phyloP scores from a whole-genome alignment of 2,888 invertebrate species.

The Molorchus minor region DNA sequence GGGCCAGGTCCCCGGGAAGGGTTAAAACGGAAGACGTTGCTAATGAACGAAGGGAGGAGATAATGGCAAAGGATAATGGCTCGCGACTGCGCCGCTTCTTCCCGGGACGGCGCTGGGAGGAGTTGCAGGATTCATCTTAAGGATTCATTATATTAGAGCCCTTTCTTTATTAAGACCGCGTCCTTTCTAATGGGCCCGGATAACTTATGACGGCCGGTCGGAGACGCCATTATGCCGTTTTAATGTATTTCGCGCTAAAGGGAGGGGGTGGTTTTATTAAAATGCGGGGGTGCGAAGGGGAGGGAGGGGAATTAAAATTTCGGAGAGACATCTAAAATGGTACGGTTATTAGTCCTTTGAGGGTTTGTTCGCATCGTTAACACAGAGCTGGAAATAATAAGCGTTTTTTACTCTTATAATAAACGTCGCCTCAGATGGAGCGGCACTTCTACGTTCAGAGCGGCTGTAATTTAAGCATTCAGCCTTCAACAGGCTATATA shows the following conservation, averaged over 20 bases:
- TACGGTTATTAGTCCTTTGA: too few relatives aligned
- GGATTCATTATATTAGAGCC: conserved; percentile 50
- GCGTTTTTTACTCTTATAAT: too few relatives aligned
- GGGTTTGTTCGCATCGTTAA: too few relatives aligned
- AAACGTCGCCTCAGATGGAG: too few relatives aligned
- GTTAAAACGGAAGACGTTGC: conserved; percentile 51
- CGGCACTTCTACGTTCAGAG: too few relatives aligned
- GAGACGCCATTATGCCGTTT: conserved; percentile 13
- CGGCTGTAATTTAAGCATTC: too few relatives aligned
- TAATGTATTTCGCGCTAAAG: conserved; percentile 5
- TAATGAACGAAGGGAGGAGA: conserved; percentile 61
- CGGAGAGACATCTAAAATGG: too few relatives aligned
- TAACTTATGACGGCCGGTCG: conserved; percentile 16
- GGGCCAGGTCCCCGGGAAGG: conserved; percentile 35
- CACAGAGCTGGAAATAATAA: too few relatives aligned
- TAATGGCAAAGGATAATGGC: conserved; percentile 61
- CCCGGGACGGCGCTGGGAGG: conserved; percentile 49
- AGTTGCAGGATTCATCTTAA: conserved; percentile 47
- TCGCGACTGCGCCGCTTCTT: conserved; percentile 57
- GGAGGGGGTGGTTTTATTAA: conserved; percentile 9
- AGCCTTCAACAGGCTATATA: too few relatives aligned
- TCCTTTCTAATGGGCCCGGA: conserved; percentile 32
- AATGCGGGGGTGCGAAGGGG: conserved; percentile 4
- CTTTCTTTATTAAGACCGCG: conserved; percentile 43
- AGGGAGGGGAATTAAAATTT: too few relatives aligned